These are phyloP conservation scores for Cryptus armator DNA, from an alignment of 2,888 invertebrate genomes.

Conservation along the genomic window DNA sequence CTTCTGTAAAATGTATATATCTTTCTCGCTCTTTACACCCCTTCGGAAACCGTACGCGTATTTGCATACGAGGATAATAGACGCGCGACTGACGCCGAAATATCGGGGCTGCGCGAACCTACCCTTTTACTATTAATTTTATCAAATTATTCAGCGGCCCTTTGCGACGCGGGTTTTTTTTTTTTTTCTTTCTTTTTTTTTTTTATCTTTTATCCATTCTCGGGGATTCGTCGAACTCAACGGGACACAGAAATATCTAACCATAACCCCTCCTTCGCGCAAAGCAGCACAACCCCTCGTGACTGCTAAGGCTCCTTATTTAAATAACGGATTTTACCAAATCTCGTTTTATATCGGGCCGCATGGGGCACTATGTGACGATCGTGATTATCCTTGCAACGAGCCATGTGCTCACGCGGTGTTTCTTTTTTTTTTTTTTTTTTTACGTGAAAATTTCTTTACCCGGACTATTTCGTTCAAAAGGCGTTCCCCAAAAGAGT, in stretches of 20 bases:
- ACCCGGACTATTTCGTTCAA: background rate
- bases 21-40: constrained; percentile 71
- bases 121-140: constrained; percentile 85
- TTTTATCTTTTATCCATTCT: constrained; percentile 34
- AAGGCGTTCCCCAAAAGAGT: background rate
- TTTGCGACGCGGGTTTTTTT: constrained; percentile 65
- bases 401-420: constrained; percentile 8
- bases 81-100: constrained; percentile 65
- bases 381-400: constrained; percentile 31
- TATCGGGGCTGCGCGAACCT: constrained; percentile 69
- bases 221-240: constrained; percentile 61
- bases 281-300: constrained; percentile 20
- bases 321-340: constrained; percentile 85
- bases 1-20: constrained; percentile 65
- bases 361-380: constrained; percentile 61
- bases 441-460: constrained; percentile 27
- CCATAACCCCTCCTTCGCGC: constrained; percentile 48
- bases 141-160: constrained; percentile 83
- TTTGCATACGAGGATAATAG: constrained; percentile 84
- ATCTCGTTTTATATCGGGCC: constrained; percentile 81
- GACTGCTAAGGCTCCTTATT: constrained; percentile 76
- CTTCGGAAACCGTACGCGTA: constrained; percentile 70
- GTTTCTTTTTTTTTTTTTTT: constrained; percentile 9
- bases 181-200: constrained; percentile 22
- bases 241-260: constrained; percentile 50